phyloP scores from a whole-genome alignment of 2,113 vertebrate genomes.

The Puma concolor region DNA sequence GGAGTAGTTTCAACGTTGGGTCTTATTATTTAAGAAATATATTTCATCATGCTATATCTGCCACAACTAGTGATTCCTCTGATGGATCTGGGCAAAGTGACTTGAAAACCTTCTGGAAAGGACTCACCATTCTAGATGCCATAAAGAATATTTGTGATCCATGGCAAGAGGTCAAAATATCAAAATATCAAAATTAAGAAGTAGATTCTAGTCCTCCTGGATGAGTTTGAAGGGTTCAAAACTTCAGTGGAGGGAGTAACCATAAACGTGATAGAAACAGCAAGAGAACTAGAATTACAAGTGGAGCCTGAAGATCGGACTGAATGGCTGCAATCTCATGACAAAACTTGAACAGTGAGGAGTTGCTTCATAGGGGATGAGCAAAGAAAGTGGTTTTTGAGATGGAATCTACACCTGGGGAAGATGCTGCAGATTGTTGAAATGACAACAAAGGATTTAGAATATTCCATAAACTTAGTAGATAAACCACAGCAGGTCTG shows the following conservation, averaged over 20 bases:
- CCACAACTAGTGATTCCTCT: background rate
- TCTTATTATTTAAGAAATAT: background rate
- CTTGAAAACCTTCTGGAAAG: background rate
- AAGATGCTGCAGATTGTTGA: background rate
- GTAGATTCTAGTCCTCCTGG: background rate
- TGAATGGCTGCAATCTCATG: background rate
- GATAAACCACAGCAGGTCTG: background rate
- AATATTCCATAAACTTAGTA: background rate
- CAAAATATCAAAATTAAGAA: background rate
- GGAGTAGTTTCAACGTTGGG: background rate
- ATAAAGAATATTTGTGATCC: background rate
- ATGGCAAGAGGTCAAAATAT: background rate
- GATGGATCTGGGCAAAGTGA: background rate
- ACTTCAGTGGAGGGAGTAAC: background rate
- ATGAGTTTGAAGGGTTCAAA: background rate
- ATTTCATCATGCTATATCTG: background rate
- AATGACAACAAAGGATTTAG: background rate
- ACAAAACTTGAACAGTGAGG: background rate
- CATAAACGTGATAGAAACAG: background rate
- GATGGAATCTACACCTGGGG: background rate
- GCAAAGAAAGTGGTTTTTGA: background rate
- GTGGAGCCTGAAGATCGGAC: background rate
- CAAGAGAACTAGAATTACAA: background rate
- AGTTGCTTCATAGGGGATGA: background rate
- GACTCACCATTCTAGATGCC: background rate